Base-by-base conservation (phyloP, 1,140 invertebrate genomes). In the Drosophila baimaii region DNA sequence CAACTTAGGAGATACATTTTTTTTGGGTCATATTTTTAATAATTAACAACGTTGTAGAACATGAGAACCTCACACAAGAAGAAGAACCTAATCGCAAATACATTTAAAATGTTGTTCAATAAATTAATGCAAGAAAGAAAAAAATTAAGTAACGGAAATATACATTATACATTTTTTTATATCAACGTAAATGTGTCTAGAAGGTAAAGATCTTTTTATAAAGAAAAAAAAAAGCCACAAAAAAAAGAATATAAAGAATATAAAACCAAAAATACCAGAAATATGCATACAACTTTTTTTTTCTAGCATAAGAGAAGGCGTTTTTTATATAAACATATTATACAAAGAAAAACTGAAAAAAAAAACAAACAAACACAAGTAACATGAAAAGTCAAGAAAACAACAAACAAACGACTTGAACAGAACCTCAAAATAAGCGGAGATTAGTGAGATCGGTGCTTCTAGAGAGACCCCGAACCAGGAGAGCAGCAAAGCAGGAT, bases 101-200 rank as follows among this genome's bases (percentile, higher is more conserved):
- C 83, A 86, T 86, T 86, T 70, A 54, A 86, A 86, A 86, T 86
- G 82, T 86, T 88, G 82, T 86, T 86, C 79, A 79, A 77, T 61
- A 49, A 51, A 57, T 49, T 62, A 81, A 31, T 64, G 31, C 61
- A 56, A 54, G 33, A 63, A 47, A 56, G 10, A 27, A 41, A 25
- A 25, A 27, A 3, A 49, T 63, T 54, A 65, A 44, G 62, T 52
- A 64, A 55, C 55, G 58, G 46, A 79, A 70, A 80, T 65, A 72
- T 49, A 70, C 46, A 81, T 80, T 85, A 73, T 80, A 59, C 62
- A 78, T 75, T 69, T 78, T 76, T 72, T 76, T 76, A 82, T 88
- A 66, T 66, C 49, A 39, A 81, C 49, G 64, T 78, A 79, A 79
- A 69, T 70, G 59, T 85, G 43, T 70, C 65, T 70, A 71, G 68